Evolutionary conservation across 2,888 invertebrate genomes (phyloP), one percentile per base, ranked within the genome.

Genomic region (Hirtodrosophila alboralis): DNA sequence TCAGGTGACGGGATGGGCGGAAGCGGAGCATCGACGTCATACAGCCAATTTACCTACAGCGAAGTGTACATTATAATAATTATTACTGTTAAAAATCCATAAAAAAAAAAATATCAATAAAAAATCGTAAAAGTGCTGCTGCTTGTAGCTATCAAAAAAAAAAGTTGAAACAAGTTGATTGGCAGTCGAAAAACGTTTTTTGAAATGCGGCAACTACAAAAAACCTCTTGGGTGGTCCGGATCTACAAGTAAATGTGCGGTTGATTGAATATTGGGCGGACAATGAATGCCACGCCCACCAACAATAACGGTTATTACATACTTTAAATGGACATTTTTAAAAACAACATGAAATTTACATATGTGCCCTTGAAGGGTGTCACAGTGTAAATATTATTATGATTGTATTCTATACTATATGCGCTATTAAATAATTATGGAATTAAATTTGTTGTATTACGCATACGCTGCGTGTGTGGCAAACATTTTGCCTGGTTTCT

Each of bases 11-110:
- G 7, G 12, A 9, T 30, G n/a, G 5, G 1, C 2, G 3, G 10
- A 3, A 16, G 8, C 16, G 21, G 26, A 30, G 33, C 9, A 30
- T 16, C 34, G 58, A 65, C 74, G 78, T 77, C 81, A 63, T 31
- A 37, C 27, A 47, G 57, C 28, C 79, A 43, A 84, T 84, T 84
- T 81, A 85, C 78, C 85, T 84, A 84, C 83, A 76, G 84, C 84
- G 48, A 57, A 53, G 70, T 37, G 61, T 41, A 34, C 74, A 74
- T 84, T 80, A 68, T 76, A 84, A 76, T 84, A 86, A 79, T 84
- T 80, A 80, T 84, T 80, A 71, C 86, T 76, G 86, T 81, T 81
- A 85, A 85, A 85, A 83, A 74, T 45, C 64, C 71, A 75, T 81
- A 79, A 83, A 83, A 65, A 67, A 52, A 21, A 23, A 47, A 60